A percentile compares a stretch with the other conserved stretches of the same genome.
phyloP scores from a whole-genome alignment of 2,797 vertebrate species.

The Sciurus carolinensis region DNA sequence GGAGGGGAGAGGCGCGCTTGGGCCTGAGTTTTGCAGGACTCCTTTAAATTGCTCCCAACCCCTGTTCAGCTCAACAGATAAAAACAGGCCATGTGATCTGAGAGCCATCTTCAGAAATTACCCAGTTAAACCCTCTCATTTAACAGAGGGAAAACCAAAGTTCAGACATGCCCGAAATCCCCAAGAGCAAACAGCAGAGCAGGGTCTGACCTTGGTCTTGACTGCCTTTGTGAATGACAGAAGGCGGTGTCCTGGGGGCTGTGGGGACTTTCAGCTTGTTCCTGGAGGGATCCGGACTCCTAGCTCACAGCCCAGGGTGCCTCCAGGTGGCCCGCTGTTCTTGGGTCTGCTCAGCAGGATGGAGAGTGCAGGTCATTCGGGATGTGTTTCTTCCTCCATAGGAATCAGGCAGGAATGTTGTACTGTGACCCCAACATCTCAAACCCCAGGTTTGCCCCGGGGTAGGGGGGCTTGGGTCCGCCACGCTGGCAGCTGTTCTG shows the following conservation, averaged over 20 bases:
- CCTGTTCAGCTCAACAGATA: not conserved
- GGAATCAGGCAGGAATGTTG: slow-evolving; percentile 59
- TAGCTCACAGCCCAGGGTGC: rapidly evolving
- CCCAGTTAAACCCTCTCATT: not conserved
- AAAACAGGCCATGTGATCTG: not conserved
- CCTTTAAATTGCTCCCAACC: not conserved
- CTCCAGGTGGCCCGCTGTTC: not conserved
- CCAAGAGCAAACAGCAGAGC: too few relatives aligned
- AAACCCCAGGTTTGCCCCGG: not conserved
- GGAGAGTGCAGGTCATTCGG: not conserved
- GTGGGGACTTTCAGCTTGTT: rapidly evolving
- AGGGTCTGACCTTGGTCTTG: not conserved
- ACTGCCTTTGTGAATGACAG: not conserved
- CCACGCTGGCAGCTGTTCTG: not conserved
- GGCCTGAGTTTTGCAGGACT: not conserved
- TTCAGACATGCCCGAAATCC: not conserved
- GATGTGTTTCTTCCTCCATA: not conserved
- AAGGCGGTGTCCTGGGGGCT: not conserved
- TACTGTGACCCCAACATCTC: not conserved
- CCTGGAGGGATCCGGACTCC: not conserved
- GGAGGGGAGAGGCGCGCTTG: not conserved
- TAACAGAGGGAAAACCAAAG: not conserved
- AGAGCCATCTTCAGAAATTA: not conserved
- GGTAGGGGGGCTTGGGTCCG: rapidly evolving
- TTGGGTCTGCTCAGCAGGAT: not conserved